These are phyloP conservation scores for Anastatus disparis DNA, from an alignment of 1,140 invertebrate genomes.

Conservation along the genomic window DNA sequence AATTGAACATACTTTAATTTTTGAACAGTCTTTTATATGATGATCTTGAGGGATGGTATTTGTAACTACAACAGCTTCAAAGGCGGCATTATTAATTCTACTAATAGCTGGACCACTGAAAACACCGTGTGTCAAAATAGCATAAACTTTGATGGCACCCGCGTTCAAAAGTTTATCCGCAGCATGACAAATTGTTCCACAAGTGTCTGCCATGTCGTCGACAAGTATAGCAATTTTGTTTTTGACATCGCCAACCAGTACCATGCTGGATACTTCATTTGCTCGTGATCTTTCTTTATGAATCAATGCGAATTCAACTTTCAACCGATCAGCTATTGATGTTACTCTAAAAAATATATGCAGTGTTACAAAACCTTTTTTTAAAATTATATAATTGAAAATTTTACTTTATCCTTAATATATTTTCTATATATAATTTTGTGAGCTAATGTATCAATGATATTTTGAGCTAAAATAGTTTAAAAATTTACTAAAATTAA, in stretches of 20 bases:
- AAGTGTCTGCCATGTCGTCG: slow-evolving; percentile 99
- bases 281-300: slow-evolving; percentile 98
- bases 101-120: slow-evolving; percentile 96
- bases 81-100: slow-evolving; percentile 94
- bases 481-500: too few relatives aligned
- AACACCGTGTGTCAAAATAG: slow-evolving; percentile 97
- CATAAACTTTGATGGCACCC: slow-evolving; percentile 96
- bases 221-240: slow-evolving; percentile 96
- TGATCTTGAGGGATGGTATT: slow-evolving; percentile 98
- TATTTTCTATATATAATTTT: too few relatives aligned
- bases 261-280: slow-evolving; percentile 98
- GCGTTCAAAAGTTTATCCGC: slow-evolving; percentile 96
- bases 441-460: too few relatives aligned
- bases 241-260: slow-evolving; percentile 96
- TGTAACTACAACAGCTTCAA: slow-evolving; percentile 99
- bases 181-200: slow-evolving; percentile 97
- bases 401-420: too few relatives aligned
- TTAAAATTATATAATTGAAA: background rate
- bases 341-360: slow-evolving; percentile 78
- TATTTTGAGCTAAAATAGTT: too few relatives aligned
- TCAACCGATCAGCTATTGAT: slow-evolving; percentile 92
- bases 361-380: slow-evolving; percentile 22
- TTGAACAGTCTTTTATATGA: slow-evolving; percentile 95
- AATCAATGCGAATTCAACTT: slow-evolving; percentile 98
- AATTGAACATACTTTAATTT: slow-evolving; percentile 88